phyloP scores from a whole-genome alignment of 2,797 vertebrate species.

The Gouania willdenowi region DNA sequence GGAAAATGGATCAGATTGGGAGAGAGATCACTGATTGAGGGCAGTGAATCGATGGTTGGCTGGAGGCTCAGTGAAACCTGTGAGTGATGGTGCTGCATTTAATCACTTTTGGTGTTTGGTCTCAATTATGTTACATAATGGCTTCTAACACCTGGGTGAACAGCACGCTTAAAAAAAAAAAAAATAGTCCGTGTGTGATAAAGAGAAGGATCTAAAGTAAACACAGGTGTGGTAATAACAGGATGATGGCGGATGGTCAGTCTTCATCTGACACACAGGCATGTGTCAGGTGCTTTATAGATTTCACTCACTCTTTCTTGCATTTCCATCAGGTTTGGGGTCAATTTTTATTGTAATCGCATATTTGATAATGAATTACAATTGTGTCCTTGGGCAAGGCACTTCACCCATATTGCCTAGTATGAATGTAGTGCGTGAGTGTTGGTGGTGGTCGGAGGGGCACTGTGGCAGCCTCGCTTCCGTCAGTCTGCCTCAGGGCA shows the following conservation, averaged over 20 bases:
- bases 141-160: constrained; percentile 72
- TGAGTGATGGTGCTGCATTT: constrained; percentile 76
- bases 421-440: no score
- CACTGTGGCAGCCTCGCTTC: no score
- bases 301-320: constrained; percentile 22
- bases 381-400: no score
- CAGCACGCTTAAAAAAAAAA: constrained; percentile 49
- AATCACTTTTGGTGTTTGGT: constrained; percentile 78
- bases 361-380: no score
- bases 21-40: constrained; percentile 80
- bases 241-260: constrained; percentile 47
- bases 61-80: constrained; percentile 62
- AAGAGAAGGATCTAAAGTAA: constrained; percentile 50
- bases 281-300: constrained; percentile 17
- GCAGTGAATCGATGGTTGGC: constrained; percentile 77
- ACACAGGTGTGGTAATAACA: constrained; percentile 64
- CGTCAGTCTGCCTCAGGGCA: no score
- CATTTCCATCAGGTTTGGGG: no score
- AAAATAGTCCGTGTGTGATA: constrained; percentile 56
- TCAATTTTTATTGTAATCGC: no score
- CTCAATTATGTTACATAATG: constrained; percentile 80
- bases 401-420: no score
- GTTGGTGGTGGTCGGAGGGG: no score
- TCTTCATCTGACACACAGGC: constrained; percentile 13
- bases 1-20: constrained; percentile 68